phyloP scores from a whole-genome alignment of 1,140 invertebrate genomes.

The Subanguina moxae region DNA sequence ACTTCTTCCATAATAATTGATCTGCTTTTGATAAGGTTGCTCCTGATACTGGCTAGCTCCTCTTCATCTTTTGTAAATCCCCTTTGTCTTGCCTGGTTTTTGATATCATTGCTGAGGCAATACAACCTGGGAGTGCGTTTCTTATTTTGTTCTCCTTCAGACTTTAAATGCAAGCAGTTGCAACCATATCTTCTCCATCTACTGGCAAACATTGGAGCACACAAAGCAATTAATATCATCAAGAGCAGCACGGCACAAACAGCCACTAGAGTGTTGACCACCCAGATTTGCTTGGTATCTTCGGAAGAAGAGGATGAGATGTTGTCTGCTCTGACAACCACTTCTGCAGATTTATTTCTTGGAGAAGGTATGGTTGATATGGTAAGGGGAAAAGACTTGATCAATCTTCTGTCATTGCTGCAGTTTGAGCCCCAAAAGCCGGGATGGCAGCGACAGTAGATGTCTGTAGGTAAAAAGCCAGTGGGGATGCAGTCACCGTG shows the following conservation, averaged over 20 bases:
- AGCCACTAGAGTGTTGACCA: not conserved
- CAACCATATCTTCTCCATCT: no score
- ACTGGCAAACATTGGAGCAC: not conserved
- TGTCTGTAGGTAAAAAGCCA: not conserved
- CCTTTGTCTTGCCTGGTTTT: no score
- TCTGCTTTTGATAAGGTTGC: no score
- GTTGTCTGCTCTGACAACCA: not conserved
- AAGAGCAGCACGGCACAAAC: not conserved
- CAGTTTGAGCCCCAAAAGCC: not conserved
- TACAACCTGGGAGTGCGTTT: no score
- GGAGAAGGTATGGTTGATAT: no score
- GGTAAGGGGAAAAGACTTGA: no score
- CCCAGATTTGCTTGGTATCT: not conserved
- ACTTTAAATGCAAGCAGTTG: no score
- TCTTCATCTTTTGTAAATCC: no score
- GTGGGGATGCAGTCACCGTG: not conserved
- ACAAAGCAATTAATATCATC: not conserved
- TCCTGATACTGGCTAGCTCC: no score
- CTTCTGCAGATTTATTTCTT: not conserved
- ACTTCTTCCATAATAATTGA: no score
- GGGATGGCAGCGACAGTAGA: constrained; percentile 3
- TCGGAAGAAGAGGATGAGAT: not conserved
- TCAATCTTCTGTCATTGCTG: not conserved
- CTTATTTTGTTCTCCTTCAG: no score
- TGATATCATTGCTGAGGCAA: no score